These are phyloP conservation scores for Papilio polyxenes DNA, from an alignment of 1,140 invertebrate genomes.

Conservation along the genomic window DNA sequence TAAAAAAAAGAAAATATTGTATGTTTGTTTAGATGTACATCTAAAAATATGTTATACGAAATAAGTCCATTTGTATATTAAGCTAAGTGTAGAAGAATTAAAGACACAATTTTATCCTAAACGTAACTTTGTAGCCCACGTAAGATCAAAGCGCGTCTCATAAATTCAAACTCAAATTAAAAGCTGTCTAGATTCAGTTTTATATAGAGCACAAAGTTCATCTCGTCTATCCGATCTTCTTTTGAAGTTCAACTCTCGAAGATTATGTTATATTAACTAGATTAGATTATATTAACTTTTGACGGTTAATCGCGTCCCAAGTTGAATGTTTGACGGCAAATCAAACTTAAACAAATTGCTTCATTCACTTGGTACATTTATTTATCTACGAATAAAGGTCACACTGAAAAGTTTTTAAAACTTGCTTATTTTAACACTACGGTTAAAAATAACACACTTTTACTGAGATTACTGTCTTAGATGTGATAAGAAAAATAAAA, in stretches of 20 bases:
- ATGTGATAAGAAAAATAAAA: too few species aligned
- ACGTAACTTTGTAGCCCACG: neutral
- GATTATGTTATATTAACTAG: too few species aligned
- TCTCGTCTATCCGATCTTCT: slow-evolving; percentile 8
- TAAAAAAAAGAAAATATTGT: too few species aligned
- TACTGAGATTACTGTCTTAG: neutral
- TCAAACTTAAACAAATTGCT: slow-evolving; percentile 16
- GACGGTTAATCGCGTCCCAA: neutral
- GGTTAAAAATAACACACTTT: neutral
- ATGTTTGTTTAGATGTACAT: too few species aligned
- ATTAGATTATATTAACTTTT: too few species aligned
- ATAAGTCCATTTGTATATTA: too few species aligned
- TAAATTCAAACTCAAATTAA: neutral
- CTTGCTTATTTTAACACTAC: neutral
- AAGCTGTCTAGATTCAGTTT: slow-evolving; percentile 7
- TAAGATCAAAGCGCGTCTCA: neutral
- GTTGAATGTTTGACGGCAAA: slow-evolving; percentile 15
- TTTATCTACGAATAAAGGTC: neutral
- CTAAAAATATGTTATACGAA: neutral
- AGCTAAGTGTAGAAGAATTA: neutral
- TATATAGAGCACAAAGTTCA: slow-evolving; percentile 8
- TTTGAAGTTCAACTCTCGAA: slow-evolving; percentile 1
- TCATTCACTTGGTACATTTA: neutral
- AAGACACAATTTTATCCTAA: neutral
- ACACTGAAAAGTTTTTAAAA: neutral